These are phyloP conservation scores for Thalpophila matura DNA, from an alignment of 2,888 invertebrate genomes.

Conservation along the genomic window DNA sequence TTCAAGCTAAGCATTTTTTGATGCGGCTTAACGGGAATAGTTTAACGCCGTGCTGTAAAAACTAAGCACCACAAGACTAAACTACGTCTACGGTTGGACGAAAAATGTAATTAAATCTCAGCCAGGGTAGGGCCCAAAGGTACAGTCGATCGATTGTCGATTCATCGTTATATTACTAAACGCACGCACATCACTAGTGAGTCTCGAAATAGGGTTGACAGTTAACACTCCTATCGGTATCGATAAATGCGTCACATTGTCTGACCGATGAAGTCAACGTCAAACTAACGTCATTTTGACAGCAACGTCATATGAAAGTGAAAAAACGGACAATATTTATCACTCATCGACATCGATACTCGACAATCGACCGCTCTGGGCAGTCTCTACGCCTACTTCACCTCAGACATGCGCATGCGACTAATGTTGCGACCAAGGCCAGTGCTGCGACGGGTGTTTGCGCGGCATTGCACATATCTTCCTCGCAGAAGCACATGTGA, in stretches of 20 bases:
- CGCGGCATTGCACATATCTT: constrained; percentile 96
- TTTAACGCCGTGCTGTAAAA: constrained; percentile 74
- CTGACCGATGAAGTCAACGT: constrained; percentile 30
- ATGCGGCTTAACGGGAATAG: constrained; percentile 48
- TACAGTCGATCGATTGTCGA: constrained; percentile 77
- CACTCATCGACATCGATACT: constrained; percentile 52
- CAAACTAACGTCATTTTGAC: constrained; percentile 18
- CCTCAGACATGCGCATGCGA: constrained; percentile 89
- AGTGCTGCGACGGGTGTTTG: constrained; percentile 71
- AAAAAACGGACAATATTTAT: constrained; percentile 48
- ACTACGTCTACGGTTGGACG: constrained; percentile 88
- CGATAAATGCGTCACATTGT: constrained; percentile 52
- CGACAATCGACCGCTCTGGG: constrained; percentile 74
- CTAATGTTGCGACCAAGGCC: constrained; percentile 76
- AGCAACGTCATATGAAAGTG: constrained; percentile 51
- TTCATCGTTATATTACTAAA: constrained; percentile 54
- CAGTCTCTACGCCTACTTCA: constrained; percentile 83
- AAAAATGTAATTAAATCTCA: constrained; percentile 82
- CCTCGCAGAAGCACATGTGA: constrained; percentile 99
- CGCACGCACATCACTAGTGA: constrained; percentile 58
- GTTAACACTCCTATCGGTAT: constrained; percentile 39
- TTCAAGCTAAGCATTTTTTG: constrained; percentile 60
- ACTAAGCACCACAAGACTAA: constrained; percentile 79
- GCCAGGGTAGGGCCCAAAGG: constrained; percentile 75
- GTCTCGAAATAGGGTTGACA: constrained; percentile 39